Percentiles rank a stretch among this genome's conserved stretches.
phyloP scores from a whole-genome alignment of 2,113 vertebrate genomes.

The Meriones unguiculatus region DNA sequence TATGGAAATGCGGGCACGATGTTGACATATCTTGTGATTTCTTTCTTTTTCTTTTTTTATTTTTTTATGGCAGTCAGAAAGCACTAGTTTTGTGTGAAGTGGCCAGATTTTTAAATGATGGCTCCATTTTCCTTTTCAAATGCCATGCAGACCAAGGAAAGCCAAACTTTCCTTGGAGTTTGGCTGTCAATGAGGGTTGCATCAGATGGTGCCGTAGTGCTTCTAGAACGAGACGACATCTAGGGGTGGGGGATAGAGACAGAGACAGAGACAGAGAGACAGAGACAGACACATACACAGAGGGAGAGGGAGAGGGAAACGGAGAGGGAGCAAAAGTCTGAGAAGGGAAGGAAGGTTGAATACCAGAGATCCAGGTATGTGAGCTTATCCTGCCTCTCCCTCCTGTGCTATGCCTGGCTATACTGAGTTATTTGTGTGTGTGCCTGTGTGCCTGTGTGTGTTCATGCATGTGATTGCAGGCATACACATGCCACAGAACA shows the following conservation, averaged over 20 bases:
- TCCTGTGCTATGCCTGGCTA: neutral
- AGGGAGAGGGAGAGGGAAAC: neutral
- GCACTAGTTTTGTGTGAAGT: slow-evolving; percentile 42
- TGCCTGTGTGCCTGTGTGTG: neutral
- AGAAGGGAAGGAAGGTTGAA: neutral
- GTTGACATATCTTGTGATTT: slow-evolving; percentile 12
- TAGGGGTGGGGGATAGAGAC: neutral
- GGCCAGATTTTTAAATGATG: neutral
- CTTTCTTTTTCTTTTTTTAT: neutral
- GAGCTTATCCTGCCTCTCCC: rapidly evolving
- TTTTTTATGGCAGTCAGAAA: slow-evolving; percentile 33
- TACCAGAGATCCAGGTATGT: rapidly evolving
- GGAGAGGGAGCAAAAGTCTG: neutral
- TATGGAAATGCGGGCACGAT: neutral
- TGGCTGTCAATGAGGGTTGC: neutral
- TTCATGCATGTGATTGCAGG: neutral
- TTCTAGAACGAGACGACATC: neutral
- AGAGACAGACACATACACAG: too few relatives aligned
- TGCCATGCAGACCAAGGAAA: slow-evolving; percentile 35
- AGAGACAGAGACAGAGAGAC: neutral
- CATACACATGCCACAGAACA: neutral
- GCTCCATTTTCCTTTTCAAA: slow-evolving; percentile 17
- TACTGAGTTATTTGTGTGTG: neutral
- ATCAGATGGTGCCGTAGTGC: neutral
- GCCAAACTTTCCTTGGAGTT: neutral